These are phyloP conservation scores for Mesitornis unicolor DNA, from an alignment of 2,113 vertebrate genomes.

Conservation along the genomic window DNA sequence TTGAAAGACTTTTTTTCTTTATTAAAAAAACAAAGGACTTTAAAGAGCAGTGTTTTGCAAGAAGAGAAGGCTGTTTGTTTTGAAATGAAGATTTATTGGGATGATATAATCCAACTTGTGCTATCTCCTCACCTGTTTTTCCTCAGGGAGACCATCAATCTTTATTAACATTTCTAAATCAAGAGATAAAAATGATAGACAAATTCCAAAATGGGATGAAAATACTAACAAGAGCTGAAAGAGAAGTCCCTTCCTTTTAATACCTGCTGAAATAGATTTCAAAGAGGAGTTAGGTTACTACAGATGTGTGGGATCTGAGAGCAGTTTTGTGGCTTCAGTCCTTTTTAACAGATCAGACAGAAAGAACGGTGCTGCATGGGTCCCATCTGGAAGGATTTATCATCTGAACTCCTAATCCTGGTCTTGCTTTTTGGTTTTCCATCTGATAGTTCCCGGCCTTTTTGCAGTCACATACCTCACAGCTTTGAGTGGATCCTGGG, in stretches of 20 bases:
- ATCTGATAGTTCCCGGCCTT: neutral
- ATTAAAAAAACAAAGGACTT: slow-evolving; percentile 28
- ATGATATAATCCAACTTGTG: slow-evolving; percentile 60
- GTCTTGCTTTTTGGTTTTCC: slow-evolving; percentile 8
- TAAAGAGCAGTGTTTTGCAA: slow-evolving; percentile 51
- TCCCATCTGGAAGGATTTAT: slow-evolving; percentile 19
- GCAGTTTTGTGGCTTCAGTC: neutral
- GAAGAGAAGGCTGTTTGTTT: slow-evolving; percentile 64
- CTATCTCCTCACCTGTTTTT: slow-evolving; percentile 77
- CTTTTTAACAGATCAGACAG: neutral
- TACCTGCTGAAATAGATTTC: neutral
- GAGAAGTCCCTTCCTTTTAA: slow-evolving; percentile 10
- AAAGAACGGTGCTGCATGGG: neutral
- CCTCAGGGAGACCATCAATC: slow-evolving; percentile 71
- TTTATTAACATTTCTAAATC: slow-evolving; percentile 64
- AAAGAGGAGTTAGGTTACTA: neutral
- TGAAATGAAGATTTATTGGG: slow-evolving; percentile 69
- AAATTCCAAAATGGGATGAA: slow-evolving; percentile 63
- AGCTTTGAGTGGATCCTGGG: neutral
- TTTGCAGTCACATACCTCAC: neutral
- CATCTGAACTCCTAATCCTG: neutral
- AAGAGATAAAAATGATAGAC: slow-evolving; percentile 69
- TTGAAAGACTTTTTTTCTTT: slow-evolving; percentile 57
- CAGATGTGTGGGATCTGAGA: neutral
- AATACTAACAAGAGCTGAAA: slow-evolving; percentile 34